Conservation (phyloP, 1,140 invertebrate genomes). For the Lasioglossum baleicum region DNA sequence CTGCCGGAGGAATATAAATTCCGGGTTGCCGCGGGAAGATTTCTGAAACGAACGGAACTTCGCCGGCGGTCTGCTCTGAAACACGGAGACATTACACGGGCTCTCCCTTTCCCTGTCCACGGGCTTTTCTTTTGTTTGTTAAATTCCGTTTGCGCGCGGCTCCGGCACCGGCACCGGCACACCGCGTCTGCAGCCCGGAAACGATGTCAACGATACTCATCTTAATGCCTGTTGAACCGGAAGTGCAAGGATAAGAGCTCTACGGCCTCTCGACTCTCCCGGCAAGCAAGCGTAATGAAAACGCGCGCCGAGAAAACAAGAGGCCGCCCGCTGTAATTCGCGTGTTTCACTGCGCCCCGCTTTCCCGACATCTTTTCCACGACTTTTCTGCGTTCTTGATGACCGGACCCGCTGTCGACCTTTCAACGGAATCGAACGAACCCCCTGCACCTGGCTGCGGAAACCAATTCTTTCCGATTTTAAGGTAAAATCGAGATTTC, state of each 20-base stretch:
- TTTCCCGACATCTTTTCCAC: neutral
- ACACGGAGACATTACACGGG: constrained; percentile 17
- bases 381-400: neutral
- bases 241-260: constrained; percentile 63
- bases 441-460: too few relatives aligned
- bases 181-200: constrained; percentile 56
- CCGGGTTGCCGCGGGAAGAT: constrained; percentile 22
- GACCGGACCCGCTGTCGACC: neutral
- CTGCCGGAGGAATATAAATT: constrained; percentile 39
- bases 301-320: constrained; percentile 61
- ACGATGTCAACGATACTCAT: constrained; percentile 75
- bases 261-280: constrained; percentile 35
- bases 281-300: constrained; percentile 70
- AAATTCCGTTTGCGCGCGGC: constrained; percentile 53
- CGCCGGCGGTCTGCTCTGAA: constrained; percentile 16
- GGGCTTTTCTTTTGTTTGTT: constrained; percentile 51
- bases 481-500: too few relatives aligned
- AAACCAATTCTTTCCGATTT: too few relatives aligned
- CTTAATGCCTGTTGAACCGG: constrained; percentile 70
- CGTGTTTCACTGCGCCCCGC: constrained; percentile 29
- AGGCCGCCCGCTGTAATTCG: constrained; percentile 54
- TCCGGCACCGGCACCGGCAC: neutral
- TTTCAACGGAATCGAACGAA: neutral
- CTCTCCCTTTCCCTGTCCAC: neutral
- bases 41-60: constrained; percentile 38